These are phyloP conservation scores for Eulacestoma nigropectus DNA, from an alignment of 2,113 vertebrate genomes.

Conservation along the genomic window DNA sequence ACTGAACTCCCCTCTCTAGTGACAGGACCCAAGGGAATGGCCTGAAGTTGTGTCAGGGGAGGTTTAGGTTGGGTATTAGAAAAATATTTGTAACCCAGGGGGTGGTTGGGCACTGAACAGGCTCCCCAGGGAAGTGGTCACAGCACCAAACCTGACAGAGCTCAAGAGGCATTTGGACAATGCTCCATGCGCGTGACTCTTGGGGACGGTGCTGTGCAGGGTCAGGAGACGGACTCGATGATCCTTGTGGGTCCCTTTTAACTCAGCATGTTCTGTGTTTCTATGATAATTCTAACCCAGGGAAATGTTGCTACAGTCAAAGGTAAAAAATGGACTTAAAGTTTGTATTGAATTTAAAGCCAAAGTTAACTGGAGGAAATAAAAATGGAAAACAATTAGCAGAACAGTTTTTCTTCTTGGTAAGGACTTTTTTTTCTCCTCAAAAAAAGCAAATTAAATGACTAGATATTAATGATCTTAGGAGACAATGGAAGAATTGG, in stretches of 20 bases:
- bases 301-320: neutral
- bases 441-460: neutral
- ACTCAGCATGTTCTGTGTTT: neutral
- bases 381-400: neutral
- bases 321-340: neutral
- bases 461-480: neutral
- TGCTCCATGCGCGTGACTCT: too few relatives aligned
- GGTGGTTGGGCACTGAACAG: neutral
- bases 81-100: neutral
- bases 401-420: neutral
- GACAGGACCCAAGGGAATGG: rapidly evolving
- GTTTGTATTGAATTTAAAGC: neutral
- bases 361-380: neutral
- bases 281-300: neutral
- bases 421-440: neutral
- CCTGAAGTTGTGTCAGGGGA: neutral
- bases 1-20: neutral
- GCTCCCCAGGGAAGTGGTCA: neutral
- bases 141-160: neutral
- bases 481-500: neutral
- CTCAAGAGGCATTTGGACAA: neutral
- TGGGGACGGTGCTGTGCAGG: too few relatives aligned
- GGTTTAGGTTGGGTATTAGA: neutral
- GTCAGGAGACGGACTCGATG: rapidly evolving
- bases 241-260: too few relatives aligned